These are phyloP conservation scores for Caranx ignobilis DNA, from an alignment of 2,113 vertebrate genomes.

Conservation along the genomic window DNA sequence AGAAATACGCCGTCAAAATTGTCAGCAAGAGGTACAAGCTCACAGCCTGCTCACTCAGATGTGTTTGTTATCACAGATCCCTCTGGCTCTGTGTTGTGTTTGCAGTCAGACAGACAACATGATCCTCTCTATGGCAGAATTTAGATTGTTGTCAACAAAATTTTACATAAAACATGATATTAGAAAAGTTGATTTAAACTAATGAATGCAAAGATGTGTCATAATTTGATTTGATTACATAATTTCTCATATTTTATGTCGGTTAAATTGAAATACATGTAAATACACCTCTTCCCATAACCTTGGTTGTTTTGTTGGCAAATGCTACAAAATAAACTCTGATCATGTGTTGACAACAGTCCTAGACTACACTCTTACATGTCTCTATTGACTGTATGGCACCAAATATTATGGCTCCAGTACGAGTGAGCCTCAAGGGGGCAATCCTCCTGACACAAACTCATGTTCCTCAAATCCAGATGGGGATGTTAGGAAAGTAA, in stretches of 20 bases:
- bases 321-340: slow-evolving; percentile 24
- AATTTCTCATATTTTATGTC: background rate
- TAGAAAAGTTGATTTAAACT: no score
- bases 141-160: background rate
- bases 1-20: slow-evolving; percentile 96
- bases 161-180: background rate
- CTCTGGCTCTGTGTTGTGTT: slow-evolving; percentile 16
- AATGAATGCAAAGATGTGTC: background rate
- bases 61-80: slow-evolving; percentile 16
- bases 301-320: background rate
- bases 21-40: slow-evolving; percentile 95
- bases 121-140: background rate
- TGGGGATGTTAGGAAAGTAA: background rate
- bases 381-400: slow-evolving; percentile 10
- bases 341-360: slow-evolving; percentile 1
- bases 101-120: background rate
- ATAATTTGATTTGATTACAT: background rate
- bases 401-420: background rate
- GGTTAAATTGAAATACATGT: background rate
- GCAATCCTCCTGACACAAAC: background rate
- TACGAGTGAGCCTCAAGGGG: background rate
- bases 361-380: background rate
- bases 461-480: background rate
- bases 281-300: slow-evolving; percentile 22
- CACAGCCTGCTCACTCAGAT: background rate